Conservation (phyloP, 2,113 vertebrate species). For the Mustela lutreola region DNA sequence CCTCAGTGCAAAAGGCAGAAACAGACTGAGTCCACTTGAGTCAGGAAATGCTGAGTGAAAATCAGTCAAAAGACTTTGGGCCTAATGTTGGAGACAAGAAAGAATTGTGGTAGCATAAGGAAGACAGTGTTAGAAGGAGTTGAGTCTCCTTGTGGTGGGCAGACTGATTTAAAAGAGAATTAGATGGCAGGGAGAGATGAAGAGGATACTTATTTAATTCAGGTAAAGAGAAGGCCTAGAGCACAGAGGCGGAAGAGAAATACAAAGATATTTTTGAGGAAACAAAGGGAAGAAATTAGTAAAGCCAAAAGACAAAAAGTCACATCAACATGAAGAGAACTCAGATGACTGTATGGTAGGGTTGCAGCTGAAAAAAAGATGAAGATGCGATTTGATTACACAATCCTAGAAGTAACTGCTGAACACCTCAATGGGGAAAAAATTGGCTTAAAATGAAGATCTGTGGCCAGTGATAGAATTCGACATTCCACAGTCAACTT, state of each 20-base stretch:
- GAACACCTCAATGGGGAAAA: too few relatives aligned
- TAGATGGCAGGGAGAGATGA: neutral
- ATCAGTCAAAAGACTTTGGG: neutral
- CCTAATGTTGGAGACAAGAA: neutral
- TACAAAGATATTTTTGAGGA: neutral
- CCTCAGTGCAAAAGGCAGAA: neutral
- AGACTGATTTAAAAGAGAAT: neutral
- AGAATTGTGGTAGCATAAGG: neutral
- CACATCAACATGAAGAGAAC: neutral
- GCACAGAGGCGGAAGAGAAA: neutral
- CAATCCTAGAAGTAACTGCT: neutral
- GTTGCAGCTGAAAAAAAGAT: neutral
- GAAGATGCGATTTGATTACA: neutral
- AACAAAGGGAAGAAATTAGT: neutral
- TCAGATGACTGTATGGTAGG: neutral
- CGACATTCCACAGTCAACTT: neutral
- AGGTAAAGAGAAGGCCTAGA: neutral
- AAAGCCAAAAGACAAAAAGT: neutral
- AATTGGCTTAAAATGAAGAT: neutral
- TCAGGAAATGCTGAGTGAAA: neutral
- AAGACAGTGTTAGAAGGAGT: too few relatives aligned
- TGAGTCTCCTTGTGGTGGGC: too few relatives aligned
- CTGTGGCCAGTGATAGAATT: neutral
- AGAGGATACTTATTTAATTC: neutral
- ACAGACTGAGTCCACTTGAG: neutral